Percentiles rank a stretch among this genome's conserved stretches.
Conservation (phyloP, 1,140 invertebrate genomes). For the Spodoptera frugiperda region DNA sequence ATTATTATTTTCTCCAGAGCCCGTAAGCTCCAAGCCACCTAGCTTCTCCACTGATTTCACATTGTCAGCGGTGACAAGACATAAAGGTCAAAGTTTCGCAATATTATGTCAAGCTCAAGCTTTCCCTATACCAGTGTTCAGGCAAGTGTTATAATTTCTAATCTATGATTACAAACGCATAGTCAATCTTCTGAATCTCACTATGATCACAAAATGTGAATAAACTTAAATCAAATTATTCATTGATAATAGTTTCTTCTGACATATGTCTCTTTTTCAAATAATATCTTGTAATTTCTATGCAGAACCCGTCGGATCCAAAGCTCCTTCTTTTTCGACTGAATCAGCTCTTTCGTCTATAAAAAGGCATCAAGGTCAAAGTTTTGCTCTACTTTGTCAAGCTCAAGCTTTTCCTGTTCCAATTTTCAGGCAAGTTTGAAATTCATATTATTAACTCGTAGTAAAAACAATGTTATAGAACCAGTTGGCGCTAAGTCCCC, state of each 20-base stretch:
- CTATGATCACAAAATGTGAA: neutral
- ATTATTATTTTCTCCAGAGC: constrained; percentile 74
- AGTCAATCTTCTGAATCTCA: neutral
- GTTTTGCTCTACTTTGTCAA: constrained; percentile 90
- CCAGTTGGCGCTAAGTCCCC: constrained; percentile 90
- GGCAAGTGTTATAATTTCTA: constrained; percentile 75
- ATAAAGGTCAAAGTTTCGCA: constrained; percentile 80
- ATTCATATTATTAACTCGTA: constrained; percentile 53
- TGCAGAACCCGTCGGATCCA: constrained; percentile 89
- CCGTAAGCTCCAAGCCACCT: constrained; percentile 81
- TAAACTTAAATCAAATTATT: neutral
- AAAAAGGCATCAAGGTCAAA: constrained; percentile 84
- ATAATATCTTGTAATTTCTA: constrained; percentile 50
- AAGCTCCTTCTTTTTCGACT: constrained; percentile 88
- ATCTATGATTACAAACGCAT: neutral
- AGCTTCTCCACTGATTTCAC: constrained; percentile 84
- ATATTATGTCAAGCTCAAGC: constrained; percentile 86
- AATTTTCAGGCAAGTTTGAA: constrained; percentile 86
- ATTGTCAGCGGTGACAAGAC: constrained; percentile 80
- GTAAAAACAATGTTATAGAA: constrained; percentile 83
- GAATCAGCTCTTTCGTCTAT: constrained; percentile 85
- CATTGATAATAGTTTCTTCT: constrained; percentile 51
- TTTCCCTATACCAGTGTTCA: constrained; percentile 86
- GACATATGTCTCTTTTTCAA: constrained; percentile 5
- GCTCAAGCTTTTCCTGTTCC: constrained; percentile 91